phyloP scores from a whole-genome alignment of 2,888 invertebrate species.

The Drosophila atroscutellata region DNA sequence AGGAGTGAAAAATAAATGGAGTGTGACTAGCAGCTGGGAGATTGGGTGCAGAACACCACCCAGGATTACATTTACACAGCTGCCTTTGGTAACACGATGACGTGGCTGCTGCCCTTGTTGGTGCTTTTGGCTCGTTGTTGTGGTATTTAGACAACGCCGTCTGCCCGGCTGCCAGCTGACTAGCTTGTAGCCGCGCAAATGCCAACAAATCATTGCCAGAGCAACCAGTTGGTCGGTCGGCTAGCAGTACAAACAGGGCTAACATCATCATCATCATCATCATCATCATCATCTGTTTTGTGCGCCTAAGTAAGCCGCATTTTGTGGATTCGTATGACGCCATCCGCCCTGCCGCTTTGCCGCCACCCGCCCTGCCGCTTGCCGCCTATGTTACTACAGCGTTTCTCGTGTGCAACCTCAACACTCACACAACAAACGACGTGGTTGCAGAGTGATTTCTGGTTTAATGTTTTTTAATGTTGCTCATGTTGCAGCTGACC shows the following conservation, averaged over 20 bases:
- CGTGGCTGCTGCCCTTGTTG: constrained; percentile 38
- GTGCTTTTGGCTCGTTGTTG: constrained; percentile 33
- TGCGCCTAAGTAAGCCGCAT: constrained; percentile 80
- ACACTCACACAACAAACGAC: constrained; percentile 71
- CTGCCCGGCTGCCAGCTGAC: constrained; percentile 11
- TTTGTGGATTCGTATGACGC: constrained; percentile 75
- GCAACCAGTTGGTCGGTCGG: constrained; percentile 45
- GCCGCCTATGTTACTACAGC: background rate
- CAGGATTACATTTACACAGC: constrained; percentile 74
- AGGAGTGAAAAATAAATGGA: constrained; percentile 81
- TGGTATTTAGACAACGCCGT: constrained; percentile 56
- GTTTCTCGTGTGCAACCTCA: constrained; percentile 26
- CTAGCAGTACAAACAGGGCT: constrained; percentile 3
- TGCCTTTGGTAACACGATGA: constrained; percentile 75
- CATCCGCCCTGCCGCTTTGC: background rate
- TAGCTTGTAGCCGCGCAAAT: constrained; percentile 61
- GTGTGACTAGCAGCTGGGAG: constrained; percentile 57
- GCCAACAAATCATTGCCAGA: constrained; percentile 78
- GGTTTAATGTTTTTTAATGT: constrained; percentile 82
- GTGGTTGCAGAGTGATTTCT: constrained; percentile 80
- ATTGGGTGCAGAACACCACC: constrained; percentile 23
- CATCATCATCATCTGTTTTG: constrained; percentile 61
- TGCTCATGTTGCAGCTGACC: constrained; percentile 76
- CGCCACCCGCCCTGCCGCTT: background rate
- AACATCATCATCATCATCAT: constrained; percentile 15